Percentiles rank a stretch among this genome's conserved stretches.
These are phyloP conservation scores for Flexamia atlantica DNA, from an alignment of 2,888 invertebrate genomes.

Conservation along the genomic window DNA sequence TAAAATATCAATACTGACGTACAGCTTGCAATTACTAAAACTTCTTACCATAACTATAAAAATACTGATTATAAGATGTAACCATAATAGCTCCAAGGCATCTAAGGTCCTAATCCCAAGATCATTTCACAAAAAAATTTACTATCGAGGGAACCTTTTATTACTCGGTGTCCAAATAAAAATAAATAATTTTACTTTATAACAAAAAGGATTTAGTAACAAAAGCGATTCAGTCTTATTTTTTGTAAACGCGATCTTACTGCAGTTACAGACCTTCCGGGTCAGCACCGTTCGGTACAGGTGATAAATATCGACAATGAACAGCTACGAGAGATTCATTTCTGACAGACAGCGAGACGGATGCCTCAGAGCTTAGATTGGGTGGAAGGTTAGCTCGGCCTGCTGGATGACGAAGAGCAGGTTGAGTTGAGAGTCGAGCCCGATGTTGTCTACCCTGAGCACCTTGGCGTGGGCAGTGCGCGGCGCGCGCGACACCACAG, in stretches of 20 bases:
- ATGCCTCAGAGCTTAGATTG: constrained; percentile 71
- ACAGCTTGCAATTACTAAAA: background rate
- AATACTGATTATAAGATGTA: constrained; percentile 21
- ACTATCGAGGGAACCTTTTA: constrained; percentile 25
- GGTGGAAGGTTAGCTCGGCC: constrained; percentile 82
- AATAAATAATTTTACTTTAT: constrained; percentile 37
- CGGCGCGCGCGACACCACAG: constrained; percentile 80
- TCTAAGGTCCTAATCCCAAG: constrained; percentile 1
- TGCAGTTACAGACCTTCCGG: constrained; percentile 18
- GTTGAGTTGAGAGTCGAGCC: constrained; percentile 83
- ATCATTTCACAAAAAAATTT: background rate
- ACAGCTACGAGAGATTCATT: constrained; percentile 40
- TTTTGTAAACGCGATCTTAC: constrained; percentile 40
- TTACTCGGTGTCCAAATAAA: no score
- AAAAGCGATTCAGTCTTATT: constrained; percentile 47
- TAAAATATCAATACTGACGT: constrained; percentile 8
- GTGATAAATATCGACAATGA: constrained; percentile 24
- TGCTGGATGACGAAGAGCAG: constrained; percentile 82
- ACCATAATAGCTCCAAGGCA: constrained; percentile 24
- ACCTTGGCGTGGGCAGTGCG: constrained; percentile 77
- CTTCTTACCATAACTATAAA: background rate
- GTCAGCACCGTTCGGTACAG: constrained; percentile 7
- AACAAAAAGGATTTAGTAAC: constrained; percentile 19
- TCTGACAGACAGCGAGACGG: constrained; percentile 10
- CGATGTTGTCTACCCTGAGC: constrained; percentile 81